phyloP scores from a whole-genome alignment of 2,113 vertebrate species.

The Pollimyrus isidori region DNA sequence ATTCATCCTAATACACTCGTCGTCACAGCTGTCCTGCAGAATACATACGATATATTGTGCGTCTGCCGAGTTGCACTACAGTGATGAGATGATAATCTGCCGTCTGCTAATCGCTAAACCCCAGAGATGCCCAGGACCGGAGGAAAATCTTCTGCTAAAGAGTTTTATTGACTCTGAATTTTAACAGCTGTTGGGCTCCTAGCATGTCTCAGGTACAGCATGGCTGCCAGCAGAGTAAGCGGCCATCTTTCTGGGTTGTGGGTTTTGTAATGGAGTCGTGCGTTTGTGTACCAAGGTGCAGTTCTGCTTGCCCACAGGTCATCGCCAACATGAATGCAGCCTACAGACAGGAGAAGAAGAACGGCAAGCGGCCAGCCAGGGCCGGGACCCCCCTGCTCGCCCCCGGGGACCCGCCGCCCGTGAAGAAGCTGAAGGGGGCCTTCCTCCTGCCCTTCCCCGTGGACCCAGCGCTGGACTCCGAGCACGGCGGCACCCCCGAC shows the following conservation, averaged over 20 bases:
- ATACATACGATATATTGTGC: not conserved
- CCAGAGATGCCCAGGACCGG: not conserved
- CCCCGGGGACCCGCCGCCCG: constrained; percentile 28
- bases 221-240: not conserved
- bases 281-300: not conserved
- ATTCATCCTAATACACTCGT: too few species aligned
- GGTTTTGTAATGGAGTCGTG: not conserved
- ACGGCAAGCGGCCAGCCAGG: constrained; percentile 53
- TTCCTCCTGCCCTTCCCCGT: constrained; percentile 73
- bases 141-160: not conserved
- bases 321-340: constrained; percentile 69
- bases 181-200: not conserved
- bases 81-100: not conserved
- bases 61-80: not conserved
- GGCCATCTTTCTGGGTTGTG: not conserved
- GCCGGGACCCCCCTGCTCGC: constrained; percentile 52
- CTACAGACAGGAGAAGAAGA: constrained; percentile 69
- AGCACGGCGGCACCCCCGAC: constrained; percentile 42
- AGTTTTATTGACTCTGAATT: not conserved
- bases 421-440: constrained; percentile 70
- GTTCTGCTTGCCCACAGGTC: constrained; percentile 55
- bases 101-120: not conserved
- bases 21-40: not conserved
- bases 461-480: constrained; percentile 60
- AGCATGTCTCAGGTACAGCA: not conserved